Base-by-base conservation (phyloP, 2,888 invertebrate species). In the Apantesis nais region DNA sequence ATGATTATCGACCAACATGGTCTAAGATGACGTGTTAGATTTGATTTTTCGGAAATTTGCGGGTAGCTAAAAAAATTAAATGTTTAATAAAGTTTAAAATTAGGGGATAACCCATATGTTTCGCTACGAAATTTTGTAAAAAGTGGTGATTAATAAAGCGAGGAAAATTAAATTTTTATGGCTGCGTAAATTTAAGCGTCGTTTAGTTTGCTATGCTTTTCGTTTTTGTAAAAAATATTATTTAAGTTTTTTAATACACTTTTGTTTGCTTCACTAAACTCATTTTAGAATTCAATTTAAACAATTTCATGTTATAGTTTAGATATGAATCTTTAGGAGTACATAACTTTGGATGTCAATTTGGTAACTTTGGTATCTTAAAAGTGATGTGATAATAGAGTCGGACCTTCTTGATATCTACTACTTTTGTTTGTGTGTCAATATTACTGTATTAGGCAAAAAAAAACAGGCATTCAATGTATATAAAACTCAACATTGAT, bases 1-100 rank as follows among this genome's bases (percentile, higher is more conserved):
- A 44, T 67, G 65, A 68, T 78, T 75, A 72, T 71, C 48, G 71
- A 74, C 31, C 74, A 29, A 58, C 16, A 29, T 29, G 58, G 55
- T 11, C 58, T 25, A 29, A 58, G 58, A 58, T 58, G 58, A 58
- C 58, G 62, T 75, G 72, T 73, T 72, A 78, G 72, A 81, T 83
- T 68, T 67, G 79, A 83, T 78, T 80, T 83, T 74, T 37, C 34
- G 58, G 79, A 72, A 70, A 58, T 76, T 78, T 60, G 74, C 79
- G 55, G 67, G 62, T 72, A 70, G 29, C 1, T 14, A 67, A 78
- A 78, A 78, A 76, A 34, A 72, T 74, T 63, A 39, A 63, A 72
- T 80, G 80, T 79, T 65, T 81, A 85, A 86, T 78, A 63, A 77
- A 66, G 52, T 68, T 66, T 78, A 44, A 48, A 25, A 73, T 76